Percentiles rank a stretch among this genome's conserved stretches.
phyloP scores from a whole-genome alignment of 1,140 invertebrate species.

The Pogonus chalceus region DNA sequence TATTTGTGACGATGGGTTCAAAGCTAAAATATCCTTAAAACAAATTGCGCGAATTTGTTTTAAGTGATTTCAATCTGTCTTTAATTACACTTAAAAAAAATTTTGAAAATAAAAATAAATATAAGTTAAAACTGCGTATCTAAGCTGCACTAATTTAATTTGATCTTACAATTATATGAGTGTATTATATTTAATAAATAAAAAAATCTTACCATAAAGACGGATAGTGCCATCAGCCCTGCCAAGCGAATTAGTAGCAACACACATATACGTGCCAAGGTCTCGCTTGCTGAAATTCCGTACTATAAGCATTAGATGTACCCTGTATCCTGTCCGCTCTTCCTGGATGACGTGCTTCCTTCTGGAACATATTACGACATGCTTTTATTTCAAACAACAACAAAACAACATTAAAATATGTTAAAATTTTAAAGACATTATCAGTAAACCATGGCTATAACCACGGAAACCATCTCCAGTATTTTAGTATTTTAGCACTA shows the following conservation, averaged over 20 bases:
- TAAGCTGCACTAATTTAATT: background rate
- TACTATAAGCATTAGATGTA: conserved; percentile 68
- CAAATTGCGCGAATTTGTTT: no score
- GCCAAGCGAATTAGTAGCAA: conserved; percentile 50
- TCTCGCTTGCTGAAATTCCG: conserved; percentile 36
- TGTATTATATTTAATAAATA: background rate
- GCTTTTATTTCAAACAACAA: conserved; percentile 7
- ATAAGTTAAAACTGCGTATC: no score
- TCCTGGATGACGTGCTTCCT: conserved; percentile 68
- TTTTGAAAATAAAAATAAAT: no score
- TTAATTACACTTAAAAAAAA: no score
- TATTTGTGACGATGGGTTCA: no score
- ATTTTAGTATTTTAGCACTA: no score
- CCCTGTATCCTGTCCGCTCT: conserved; percentile 61
- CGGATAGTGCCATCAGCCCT: conserved; percentile 43
- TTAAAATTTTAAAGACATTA: background rate
- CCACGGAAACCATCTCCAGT: no score
- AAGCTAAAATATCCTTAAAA: no score
- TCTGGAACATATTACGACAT: conserved; percentile 36
- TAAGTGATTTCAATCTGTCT: no score
- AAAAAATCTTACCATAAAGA: conserved; percentile 42
- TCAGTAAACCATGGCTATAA: no score
- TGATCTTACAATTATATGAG: background rate
- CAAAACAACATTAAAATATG: background rate
- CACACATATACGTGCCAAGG: conserved; percentile 50